Percentiles rank a stretch among this genome's conserved stretches.
These are phyloP conservation scores for Andricus curvator DNA, from an alignment of 2,888 invertebrate species.

Conservation along the genomic window DNA sequence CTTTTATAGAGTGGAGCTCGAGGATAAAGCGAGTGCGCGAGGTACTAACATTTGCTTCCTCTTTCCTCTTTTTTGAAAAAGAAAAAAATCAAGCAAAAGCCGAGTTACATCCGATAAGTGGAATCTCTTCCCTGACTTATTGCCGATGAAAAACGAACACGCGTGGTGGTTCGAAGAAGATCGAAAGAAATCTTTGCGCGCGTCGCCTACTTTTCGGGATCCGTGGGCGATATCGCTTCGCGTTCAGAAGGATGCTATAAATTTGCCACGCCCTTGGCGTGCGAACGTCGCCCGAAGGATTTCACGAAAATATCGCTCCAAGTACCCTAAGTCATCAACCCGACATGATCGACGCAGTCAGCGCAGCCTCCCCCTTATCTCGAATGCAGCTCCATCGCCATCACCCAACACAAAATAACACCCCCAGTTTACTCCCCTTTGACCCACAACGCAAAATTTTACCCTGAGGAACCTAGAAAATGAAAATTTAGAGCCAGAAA, in stretches of 20 bases:
- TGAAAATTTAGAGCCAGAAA: constrained; percentile 47
- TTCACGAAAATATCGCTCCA: constrained; percentile 18
- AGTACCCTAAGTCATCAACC: constrained; percentile 22
- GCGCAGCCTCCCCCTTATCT: background rate
- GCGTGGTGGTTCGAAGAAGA: constrained; percentile 16
- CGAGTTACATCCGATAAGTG: background rate
- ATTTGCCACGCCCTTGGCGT: constrained; percentile 38
- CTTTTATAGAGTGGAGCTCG: background rate
- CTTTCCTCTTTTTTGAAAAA: background rate
- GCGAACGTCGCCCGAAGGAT: constrained; percentile 10
- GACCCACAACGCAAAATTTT: background rate
- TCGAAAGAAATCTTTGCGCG: constrained; percentile 40
- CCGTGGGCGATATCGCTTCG: background rate
- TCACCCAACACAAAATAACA: background rate
- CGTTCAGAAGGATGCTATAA: constrained; percentile 14
- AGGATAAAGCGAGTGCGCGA: background rate
- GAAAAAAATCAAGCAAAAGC: background rate
- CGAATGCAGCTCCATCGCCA: background rate
- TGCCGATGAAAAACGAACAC: constrained; percentile 23
- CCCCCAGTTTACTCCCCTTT: background rate
- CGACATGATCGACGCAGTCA: background rate
- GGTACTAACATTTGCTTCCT: background rate
- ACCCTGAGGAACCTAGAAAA: background rate
- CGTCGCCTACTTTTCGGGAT: constrained; percentile 36
- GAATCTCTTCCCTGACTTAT: constrained; percentile 15